Conservation (phyloP, 2,113 vertebrate genomes). For the Arvicanthis niloticus region DNA sequence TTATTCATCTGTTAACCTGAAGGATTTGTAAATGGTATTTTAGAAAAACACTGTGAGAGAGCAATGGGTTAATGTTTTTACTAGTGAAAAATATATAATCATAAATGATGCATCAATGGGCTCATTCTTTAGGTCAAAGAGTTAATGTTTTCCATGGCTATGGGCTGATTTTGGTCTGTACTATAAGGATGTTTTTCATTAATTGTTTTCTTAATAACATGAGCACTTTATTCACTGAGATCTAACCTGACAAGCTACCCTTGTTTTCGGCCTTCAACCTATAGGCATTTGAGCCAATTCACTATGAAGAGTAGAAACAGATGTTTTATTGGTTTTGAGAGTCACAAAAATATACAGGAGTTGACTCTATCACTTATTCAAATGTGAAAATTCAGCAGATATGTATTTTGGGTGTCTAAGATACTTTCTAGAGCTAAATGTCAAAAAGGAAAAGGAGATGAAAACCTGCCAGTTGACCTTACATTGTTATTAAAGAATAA, state of each 20-base stretch:
- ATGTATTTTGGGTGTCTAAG: neutral
- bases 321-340: slow-evolving; percentile 13
- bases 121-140: neutral
- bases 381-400: neutral
- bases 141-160: neutral
- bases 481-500: slow-evolving; percentile 25
- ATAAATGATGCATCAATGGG: neutral
- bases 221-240: neutral
- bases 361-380: neutral
- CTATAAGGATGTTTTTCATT: neutral
- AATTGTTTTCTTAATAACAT: neutral
- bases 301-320: neutral
- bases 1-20: neutral
- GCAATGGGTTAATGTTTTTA: neutral
- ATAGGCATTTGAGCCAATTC: neutral
- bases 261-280: neutral
- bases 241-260: slow-evolving; percentile 4
- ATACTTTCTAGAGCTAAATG: slow-evolving; percentile 5
- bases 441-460: slow-evolving; percentile 40
- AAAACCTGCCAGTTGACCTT: neutral
- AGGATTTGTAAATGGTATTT: slow-evolving; percentile 8
- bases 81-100: neutral
- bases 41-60: neutral
- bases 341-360: neutral
- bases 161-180: neutral